phyloP scores from a whole-genome alignment of 2,113 vertebrate species.

The Tamias sibiricus region DNA sequence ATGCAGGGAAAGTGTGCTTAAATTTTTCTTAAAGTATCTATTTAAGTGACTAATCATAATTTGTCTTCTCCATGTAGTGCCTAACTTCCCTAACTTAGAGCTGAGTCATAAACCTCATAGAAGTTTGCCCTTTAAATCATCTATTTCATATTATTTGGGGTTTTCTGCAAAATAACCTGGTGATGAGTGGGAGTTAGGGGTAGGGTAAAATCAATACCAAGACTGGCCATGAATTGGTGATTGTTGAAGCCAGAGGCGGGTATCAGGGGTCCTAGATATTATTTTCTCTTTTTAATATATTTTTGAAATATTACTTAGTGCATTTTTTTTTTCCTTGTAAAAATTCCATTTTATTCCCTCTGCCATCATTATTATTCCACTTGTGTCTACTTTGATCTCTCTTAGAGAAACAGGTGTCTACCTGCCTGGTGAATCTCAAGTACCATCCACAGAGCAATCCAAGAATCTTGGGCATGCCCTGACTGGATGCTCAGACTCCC shows the following conservation, averaged over 20 bases:
- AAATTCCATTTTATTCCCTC: background rate
- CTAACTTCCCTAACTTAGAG: background rate
- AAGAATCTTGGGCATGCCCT: conserved; percentile 30
- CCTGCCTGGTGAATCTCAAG: background rate
- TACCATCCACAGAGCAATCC: background rate
- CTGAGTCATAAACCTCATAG: background rate
- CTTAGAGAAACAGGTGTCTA: background rate
- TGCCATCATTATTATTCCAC: background rate
- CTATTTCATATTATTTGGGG: background rate
- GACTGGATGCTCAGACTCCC: conserved; percentile 58
- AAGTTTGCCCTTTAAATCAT: background rate
- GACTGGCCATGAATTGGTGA: background rate
- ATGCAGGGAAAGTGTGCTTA: background rate
- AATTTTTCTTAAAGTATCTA: background rate
- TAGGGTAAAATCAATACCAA: background rate
- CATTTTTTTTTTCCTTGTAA: background rate
- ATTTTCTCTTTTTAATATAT: background rate
- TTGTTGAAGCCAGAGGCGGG: background rate
- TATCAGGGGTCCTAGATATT: background rate
- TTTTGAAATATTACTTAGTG: background rate
- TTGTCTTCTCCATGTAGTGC: background rate
- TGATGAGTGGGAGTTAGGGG: background rate
- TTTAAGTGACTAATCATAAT: background rate
- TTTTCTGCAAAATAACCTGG: background rate
- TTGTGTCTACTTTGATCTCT: background rate